Base-by-base conservation (phyloP, 2,113 vertebrate species). In the Axis porcinus region DNA sequence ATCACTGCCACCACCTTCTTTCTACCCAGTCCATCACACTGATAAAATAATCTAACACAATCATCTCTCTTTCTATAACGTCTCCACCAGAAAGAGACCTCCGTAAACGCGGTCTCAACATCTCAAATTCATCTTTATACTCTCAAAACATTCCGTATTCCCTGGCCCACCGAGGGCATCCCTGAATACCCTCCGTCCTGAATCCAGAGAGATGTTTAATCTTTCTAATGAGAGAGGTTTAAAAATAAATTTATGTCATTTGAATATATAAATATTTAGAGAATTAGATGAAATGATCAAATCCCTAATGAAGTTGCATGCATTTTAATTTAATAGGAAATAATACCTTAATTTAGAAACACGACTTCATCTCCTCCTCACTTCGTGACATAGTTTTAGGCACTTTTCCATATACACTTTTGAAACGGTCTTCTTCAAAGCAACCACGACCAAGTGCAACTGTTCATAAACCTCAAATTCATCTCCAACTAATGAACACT, bases 21-120 rank as follows among this genome's bases (percentile, higher is more conserved):
- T 76, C 2, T 25, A 33, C 2, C 25, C 15, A 60, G 60, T 17
- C 16, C 33, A 33, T 40, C 6, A 13, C 40, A 25, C 13, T 40
- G 16, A 87, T 43, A 21, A 86, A 33, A 76, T 16, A 33, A 3
- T 21, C 14, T 43, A 27, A 67, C 36, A 21, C 2, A 36, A 36
- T 11, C 5, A 17, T 67, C 33, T 57, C 55, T 21, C 1, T 36
- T 70, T 70, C 17, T 36, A 19, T 70, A 36, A 70, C 0, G 2
- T 19, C 64, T 0, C 43, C 43, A 40, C 33, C 17, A 60, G 25
- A 21, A 19, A 28, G 30, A 45, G 70, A 6, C 1, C 5, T 43
- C 27, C 0, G 2, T 52, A 6, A 76, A 33, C 0, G 2, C 1
- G 1, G 27, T 13, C 40, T 76, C 14, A 10, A 1, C 6, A 5